Percentiles rank a stretch among this genome's conserved stretches.
Evolutionary conservation across 2,113 vertebrate species (phyloP).

Genomic region (Apistogramma diplotaenia): DNA sequence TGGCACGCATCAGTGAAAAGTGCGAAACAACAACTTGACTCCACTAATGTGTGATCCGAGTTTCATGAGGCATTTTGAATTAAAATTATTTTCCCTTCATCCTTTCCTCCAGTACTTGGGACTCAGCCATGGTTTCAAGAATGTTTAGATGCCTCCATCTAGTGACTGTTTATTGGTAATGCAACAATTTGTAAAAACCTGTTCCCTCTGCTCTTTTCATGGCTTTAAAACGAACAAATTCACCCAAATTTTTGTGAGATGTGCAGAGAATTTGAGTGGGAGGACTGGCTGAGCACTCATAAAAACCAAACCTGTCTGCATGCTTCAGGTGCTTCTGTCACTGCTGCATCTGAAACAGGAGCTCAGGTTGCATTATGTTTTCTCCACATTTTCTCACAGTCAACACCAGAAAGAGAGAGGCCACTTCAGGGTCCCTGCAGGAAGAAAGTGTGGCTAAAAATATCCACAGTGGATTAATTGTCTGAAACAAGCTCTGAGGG

Average conservation of each 20-base stretch:
- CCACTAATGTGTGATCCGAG: slow-evolving; percentile 4
- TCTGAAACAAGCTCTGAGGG: neutral
- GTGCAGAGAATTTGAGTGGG: fast-evolving
- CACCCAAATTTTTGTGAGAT: neutral
- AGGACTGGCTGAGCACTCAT: neutral
- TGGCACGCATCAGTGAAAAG: neutral
- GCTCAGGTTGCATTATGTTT: neutral
- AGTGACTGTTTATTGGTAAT: neutral
- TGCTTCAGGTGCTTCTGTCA: neutral
- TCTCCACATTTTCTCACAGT: neutral
- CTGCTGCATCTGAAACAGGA: neutral
- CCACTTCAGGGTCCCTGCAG: neutral
- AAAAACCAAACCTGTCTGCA: neutral
- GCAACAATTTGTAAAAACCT: fast-evolving
- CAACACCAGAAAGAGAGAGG: neutral
- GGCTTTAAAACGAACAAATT: neutral
- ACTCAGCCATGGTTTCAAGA: neutral
- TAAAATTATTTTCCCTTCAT: neutral
- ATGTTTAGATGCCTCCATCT: slow-evolving; percentile 25
- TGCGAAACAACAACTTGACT: slow-evolving; percentile 1
- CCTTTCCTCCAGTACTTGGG: neutral
- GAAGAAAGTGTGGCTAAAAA: neutral
- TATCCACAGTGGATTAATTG: neutral
- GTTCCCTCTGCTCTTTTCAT: neutral
- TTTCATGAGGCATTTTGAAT: slow-evolving; percentile 1